phyloP scores from a whole-genome alignment of 2,113 vertebrate species.

The Engraulis encrasicolus region DNA sequence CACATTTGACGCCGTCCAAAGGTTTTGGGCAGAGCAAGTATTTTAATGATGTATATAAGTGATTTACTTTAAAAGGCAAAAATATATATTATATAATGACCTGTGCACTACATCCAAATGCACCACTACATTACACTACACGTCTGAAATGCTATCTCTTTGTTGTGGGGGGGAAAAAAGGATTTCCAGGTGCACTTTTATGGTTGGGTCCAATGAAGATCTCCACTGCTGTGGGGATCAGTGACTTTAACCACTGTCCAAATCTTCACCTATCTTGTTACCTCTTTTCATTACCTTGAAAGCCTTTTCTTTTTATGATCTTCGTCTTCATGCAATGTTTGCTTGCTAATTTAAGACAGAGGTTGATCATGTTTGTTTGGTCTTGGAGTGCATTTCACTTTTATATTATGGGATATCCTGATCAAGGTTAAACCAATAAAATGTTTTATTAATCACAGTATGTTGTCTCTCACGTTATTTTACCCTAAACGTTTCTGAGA shows the following conservation, averaged over 20 bases:
- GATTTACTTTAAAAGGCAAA: constrained; percentile 26
- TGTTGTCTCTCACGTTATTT: constrained; percentile 28
- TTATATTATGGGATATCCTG: constrained; percentile 63
- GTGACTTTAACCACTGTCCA: neutral
- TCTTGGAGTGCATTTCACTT: constrained; percentile 59
- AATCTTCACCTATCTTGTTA: constrained; percentile 31
- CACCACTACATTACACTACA: constrained; percentile 50
- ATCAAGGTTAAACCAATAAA: constrained; percentile 76
- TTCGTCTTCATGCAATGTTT: constrained; percentile 49
- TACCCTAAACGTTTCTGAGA: too few species aligned
- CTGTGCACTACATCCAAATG: constrained; percentile 23
- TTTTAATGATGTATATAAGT: constrained; percentile 46
- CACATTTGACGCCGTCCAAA: constrained; percentile 50
- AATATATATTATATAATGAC: constrained; percentile 34
- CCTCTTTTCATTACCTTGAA: constrained; percentile 58
- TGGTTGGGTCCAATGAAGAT: neutral
- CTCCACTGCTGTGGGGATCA: neutral
- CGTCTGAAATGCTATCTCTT: constrained; percentile 32
- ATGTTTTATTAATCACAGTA: constrained; percentile 55
- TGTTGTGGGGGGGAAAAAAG: constrained; percentile 47
- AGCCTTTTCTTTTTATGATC: constrained; percentile 47
- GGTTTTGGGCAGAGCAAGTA: constrained; percentile 49
- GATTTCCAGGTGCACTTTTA: neutral
- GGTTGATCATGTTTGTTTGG: constrained; percentile 65
- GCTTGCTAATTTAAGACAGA: constrained; percentile 63